These are phyloP conservation scores for Coccyzus lansbergi DNA, from an alignment of 2,797 vertebrate species.

Conservation along the genomic window DNA sequence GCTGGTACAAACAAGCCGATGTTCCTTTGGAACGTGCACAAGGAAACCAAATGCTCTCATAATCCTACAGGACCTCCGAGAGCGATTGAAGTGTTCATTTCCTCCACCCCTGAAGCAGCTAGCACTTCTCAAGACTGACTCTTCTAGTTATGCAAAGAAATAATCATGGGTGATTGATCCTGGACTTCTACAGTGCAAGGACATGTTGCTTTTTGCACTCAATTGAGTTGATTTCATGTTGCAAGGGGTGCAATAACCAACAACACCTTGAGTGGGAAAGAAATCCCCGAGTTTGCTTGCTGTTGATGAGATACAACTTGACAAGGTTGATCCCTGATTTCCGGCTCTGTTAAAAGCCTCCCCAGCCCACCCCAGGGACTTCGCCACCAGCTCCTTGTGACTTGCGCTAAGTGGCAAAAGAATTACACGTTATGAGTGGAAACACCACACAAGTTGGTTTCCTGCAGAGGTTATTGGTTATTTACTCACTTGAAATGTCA, in stretches of 20 bases:
- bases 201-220: constrained; percentile 24
- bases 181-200: not conserved
- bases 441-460: not conserved
- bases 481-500: constrained; percentile 48
- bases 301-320: constrained; percentile 20
- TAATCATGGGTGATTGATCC: not conserved
- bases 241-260: not conserved
- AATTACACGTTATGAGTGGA: not conserved
- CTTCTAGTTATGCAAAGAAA: not conserved
- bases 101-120: not conserved
- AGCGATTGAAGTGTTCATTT: not conserved
- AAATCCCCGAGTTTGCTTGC: not conserved
- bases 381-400: not conserved
- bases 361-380: not conserved
- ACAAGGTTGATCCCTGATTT: constrained; percentile 36
- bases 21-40: constrained; percentile 16
- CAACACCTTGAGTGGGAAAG: not conserved
- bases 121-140: not conserved
- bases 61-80: constrained; percentile 19
- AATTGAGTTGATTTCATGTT: constrained; percentile 13
- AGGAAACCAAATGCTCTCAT: not conserved
- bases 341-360: not conserved
- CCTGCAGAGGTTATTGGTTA: not conserved
- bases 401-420: not conserved
- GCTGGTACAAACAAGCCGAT: constrained; percentile 40